Conservation (phyloP, 2,113 vertebrate species). For the Pseudopipra pipra region DNA sequence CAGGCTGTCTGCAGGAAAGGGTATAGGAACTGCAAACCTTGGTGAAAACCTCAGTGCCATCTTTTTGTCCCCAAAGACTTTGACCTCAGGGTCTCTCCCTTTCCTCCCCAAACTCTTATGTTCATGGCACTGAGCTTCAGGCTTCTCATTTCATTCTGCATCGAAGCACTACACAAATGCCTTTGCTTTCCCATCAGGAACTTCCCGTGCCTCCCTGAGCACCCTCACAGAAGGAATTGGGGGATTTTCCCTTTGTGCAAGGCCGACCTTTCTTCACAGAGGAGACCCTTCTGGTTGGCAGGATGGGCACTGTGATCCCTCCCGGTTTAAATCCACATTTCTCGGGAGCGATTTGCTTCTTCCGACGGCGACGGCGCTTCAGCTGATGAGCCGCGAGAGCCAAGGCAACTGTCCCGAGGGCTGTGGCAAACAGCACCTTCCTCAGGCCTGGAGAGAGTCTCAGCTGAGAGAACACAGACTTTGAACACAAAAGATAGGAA, state of each 20-base stretch:
- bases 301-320: conserved; percentile 80
- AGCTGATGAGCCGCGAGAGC: conserved; percentile 94
- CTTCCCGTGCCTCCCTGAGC: neutral
- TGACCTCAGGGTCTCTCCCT: neutral
- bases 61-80: neutral
- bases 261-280: conserved; percentile 88
- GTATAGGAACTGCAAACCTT: neutral
- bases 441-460: conserved; percentile 89
- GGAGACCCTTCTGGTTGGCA: conserved; percentile 81
- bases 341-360: conserved; percentile 80
- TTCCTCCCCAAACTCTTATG: neutral
- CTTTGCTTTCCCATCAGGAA: neutral
- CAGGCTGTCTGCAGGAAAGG: neutral
- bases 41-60: neutral
- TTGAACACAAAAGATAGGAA: conserved; percentile 41
- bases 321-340: conserved; percentile 77
- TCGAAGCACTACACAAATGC: accelerated
- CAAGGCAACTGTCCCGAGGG: conserved; percentile 91
- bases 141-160: neutral
- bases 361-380: conserved; percentile 88
- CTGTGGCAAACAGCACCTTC: conserved; percentile 95
- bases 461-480: conserved; percentile 95
- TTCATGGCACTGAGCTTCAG: neutral
- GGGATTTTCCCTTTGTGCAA: neutral
- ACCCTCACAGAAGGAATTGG: neutral